Conservation (phyloP, 1,140 invertebrate species). For the Polypedilum vanderplanki region DNA sequence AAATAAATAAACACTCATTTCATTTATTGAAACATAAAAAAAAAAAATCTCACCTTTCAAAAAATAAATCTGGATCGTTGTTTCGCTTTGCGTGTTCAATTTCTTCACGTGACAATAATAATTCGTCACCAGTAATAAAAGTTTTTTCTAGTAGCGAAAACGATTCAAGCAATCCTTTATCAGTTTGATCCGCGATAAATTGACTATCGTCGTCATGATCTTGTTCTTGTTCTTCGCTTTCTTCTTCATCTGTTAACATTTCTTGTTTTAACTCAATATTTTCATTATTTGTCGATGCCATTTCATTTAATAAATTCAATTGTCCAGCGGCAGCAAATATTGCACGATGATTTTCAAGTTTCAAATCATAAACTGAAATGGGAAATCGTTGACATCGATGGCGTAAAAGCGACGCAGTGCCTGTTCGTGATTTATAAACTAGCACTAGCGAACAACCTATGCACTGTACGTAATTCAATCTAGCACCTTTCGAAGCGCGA, state of each 20-base stretch:
- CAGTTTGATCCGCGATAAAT: neutral
- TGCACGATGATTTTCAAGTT: neutral
- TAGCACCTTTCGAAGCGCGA: neutral
- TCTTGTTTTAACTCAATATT: conserved; percentile 8
- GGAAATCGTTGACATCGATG: conserved; percentile 17
- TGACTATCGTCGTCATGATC: neutral
- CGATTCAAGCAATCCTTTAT: neutral
- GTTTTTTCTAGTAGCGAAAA: conserved; percentile 7
- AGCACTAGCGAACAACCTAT: neutral
- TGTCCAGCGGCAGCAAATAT: neutral
- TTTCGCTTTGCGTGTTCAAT: neutral
- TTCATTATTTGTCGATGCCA: conserved; percentile 3
- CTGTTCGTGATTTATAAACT: neutral
- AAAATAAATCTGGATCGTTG: neutral
- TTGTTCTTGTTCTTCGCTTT: neutral
- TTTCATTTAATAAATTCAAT: neutral
- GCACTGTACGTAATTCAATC: conserved; percentile 7
- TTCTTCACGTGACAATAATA: conserved; percentile 3
- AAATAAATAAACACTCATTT: neutral
- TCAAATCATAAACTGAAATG: neutral
- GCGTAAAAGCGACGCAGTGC: neutral
- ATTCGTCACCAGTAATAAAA: neutral
- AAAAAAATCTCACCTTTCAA: neutral
- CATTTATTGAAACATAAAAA: neutral
- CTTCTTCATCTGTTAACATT: conserved; percentile 8